phyloP scores from a whole-genome alignment of 2,888 invertebrate species.

The Epistrophe eligans region DNA sequence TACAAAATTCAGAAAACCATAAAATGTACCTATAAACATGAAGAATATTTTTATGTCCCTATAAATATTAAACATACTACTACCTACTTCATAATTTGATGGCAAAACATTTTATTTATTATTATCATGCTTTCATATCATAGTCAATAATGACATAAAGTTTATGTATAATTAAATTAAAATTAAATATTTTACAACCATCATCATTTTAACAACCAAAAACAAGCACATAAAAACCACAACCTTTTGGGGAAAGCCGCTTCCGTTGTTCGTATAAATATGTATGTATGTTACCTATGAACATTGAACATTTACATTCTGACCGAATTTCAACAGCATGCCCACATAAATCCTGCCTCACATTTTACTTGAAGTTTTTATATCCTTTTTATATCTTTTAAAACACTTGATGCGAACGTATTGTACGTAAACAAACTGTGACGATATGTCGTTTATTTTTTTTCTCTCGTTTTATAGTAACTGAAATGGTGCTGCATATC shows the following conservation, averaged over 20 bases:
- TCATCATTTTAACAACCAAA: conserved; percentile 51
- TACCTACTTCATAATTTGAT: background rate
- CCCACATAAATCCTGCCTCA: conserved; percentile 67
- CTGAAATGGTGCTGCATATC: conserved; percentile 33
- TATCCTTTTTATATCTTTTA: conserved; percentile 76
- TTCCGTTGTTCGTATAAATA: background rate
- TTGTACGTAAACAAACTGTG: conserved; percentile 62
- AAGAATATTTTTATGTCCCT: background rate
- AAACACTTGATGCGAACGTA: conserved; percentile 73
- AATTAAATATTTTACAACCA: conserved; percentile 60
- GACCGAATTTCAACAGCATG: conserved; percentile 63
- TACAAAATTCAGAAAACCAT: too few relatives aligned
- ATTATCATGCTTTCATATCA: background rate
- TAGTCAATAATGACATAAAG: conserved; percentile 59
- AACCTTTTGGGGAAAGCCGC: conserved; percentile 49
- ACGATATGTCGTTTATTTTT: conserved; percentile 58
- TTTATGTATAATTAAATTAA: conserved; percentile 24
- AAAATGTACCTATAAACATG: too few relatives aligned
- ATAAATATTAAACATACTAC: too few relatives aligned
- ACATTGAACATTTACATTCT: conserved; percentile 25
- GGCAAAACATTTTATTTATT: background rate
- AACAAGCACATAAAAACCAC: conserved; percentile 65
- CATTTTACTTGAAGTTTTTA: conserved; percentile 70
- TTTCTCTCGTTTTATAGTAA: background rate
- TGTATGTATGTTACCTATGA: background rate